A percentile compares a stretch with the other conserved stretches of the same genome.
Evolutionary conservation across 2,113 vertebrate species (phyloP).

Genomic region (Salvelinus namaycush): DNA sequence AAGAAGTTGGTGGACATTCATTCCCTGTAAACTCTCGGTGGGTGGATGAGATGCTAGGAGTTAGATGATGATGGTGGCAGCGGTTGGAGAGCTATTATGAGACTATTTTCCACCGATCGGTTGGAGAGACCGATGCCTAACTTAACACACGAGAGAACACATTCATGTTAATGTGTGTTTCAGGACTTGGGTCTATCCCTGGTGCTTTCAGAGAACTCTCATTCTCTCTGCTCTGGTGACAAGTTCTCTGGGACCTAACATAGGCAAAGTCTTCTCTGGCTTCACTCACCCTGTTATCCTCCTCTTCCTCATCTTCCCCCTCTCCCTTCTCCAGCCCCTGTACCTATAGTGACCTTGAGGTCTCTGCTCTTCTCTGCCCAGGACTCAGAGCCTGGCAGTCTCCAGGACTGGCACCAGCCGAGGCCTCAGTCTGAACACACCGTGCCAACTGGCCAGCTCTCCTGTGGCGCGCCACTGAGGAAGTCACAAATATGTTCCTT

Average conservation of each 20-base stretch:
- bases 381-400: slow-evolving; percentile 44
- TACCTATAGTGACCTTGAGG: too few species aligned
- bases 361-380: slow-evolving; percentile 30
- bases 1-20: slow-evolving; percentile 10
- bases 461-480: slow-evolving; percentile 11
- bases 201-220: too few species aligned
- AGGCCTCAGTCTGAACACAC: slow-evolving; percentile 43
- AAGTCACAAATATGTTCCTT: neutral
- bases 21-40: neutral
- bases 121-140: neutral
- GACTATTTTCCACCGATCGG: neutral
- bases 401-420: slow-evolving; percentile 52
- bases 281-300: neutral
- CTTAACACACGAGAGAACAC: too few species aligned
- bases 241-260: too few species aligned
- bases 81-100: neutral
- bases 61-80: neutral
- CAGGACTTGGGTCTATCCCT: too few species aligned
- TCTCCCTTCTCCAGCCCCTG: neutral
- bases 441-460: slow-evolving; percentile 18
- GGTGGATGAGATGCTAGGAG: neutral
- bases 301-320: neutral
- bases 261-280: neutral
- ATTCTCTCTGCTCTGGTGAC: too few species aligned
- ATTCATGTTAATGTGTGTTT: too few species aligned